A percentile compares a stretch with the other conserved stretches of the same genome.
Conservation (phyloP, 2,888 invertebrate species). For the Drosophila mettleri region DNA sequence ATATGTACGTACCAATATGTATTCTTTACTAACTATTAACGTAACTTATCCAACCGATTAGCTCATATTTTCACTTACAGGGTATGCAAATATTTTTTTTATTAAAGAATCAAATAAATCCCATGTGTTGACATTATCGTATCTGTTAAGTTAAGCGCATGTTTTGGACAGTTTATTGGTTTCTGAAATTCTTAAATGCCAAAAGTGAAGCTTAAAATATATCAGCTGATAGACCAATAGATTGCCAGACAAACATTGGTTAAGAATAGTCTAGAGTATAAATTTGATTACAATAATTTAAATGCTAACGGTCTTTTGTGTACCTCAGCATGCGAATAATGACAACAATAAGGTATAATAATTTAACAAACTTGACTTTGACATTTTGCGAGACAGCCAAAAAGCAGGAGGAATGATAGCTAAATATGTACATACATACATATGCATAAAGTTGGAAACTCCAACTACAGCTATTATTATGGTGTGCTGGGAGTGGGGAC, state of each 20-base stretch:
- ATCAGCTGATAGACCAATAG: conserved; percentile 13
- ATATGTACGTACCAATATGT: neutral
- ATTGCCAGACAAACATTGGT: conserved; percentile 11
- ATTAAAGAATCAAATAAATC: conserved; percentile 45
- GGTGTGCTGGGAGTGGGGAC: neutral
- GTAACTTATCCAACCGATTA: neutral
- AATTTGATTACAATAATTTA: conserved; percentile 10
- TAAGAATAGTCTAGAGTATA: conserved; percentile 2
- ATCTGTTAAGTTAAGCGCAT: conserved; percentile 37
- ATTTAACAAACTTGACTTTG: conserved; percentile 30
- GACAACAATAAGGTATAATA: conserved; percentile 7
- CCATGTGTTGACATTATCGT: conserved; percentile 54
- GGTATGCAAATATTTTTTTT: conserved; percentile 38
- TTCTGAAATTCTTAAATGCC: conserved; percentile 45
- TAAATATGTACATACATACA: conserved; percentile 6
- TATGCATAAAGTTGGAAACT: conserved; percentile 13
- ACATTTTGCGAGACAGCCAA: conserved; percentile 46
- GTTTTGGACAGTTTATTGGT: conserved; percentile 48
- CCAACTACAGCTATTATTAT: conserved; percentile 37
- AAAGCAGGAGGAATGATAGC: conserved; percentile 22
- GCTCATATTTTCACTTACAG: neutral
- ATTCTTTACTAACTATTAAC: neutral
- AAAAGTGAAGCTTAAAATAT: conserved; percentile 25
- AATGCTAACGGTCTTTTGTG: conserved; percentile 1
- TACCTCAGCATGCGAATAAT: neutral